Conservation (phyloP, 2,113 vertebrate genomes). For the Alethe diademata region DNA sequence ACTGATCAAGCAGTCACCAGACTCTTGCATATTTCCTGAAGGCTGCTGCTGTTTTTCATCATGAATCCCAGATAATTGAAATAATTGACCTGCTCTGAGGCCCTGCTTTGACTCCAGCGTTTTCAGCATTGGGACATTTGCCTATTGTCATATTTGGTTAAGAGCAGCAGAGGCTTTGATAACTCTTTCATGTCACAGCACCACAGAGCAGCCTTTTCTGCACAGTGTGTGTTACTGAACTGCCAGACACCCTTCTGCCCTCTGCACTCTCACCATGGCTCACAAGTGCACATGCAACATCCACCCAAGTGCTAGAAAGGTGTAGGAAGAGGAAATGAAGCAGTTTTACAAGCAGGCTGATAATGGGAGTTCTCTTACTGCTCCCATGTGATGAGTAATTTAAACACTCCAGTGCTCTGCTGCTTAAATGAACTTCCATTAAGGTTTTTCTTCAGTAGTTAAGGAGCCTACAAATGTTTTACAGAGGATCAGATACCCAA, state of each 20-base stretch:
- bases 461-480: not conserved
- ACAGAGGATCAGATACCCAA: not conserved
- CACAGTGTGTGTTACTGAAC: not conserved
- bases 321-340: not conserved
- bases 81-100: constrained; percentile 52
- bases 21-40: constrained; percentile 33
- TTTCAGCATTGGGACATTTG: constrained; percentile 8
- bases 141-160: constrained; percentile 20
- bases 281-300: not conserved
- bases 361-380: not conserved
- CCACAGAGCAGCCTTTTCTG: not conserved
- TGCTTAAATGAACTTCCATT: not conserved
- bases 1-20: constrained; percentile 5
- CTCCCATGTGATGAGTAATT: not conserved
- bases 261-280: not conserved
- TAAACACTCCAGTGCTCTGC: not conserved
- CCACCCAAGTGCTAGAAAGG: not conserved
- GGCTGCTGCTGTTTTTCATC: constrained; percentile 48
- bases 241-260: not conserved
- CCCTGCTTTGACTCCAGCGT: not conserved
- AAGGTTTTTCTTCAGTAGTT: not conserved
- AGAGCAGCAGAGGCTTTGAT: constrained; percentile 5
- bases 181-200: constrained; percentile 15
- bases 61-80: constrained; percentile 55
- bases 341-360: not conserved